Conservation (phyloP, 1,140 invertebrate genomes). For the Hylaeus anthracinus region DNA sequence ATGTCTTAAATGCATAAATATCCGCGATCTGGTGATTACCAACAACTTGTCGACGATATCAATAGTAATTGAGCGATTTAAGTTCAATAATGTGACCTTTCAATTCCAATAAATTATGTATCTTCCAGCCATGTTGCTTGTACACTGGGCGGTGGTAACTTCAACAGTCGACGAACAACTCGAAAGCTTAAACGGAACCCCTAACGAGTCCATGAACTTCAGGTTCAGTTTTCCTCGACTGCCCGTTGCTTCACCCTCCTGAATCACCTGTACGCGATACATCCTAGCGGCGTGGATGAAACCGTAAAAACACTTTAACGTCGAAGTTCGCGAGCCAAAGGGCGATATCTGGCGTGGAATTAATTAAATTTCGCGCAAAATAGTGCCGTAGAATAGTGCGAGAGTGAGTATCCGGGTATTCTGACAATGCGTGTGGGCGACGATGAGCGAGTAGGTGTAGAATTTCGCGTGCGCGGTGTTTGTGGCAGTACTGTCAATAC, state of each 20-base stretch:
- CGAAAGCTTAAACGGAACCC: not conserved
- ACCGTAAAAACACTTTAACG: too few species aligned
- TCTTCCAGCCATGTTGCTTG: not conserved
- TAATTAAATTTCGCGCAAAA: not conserved
- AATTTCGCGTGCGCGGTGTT: too few species aligned
- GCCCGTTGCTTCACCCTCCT: not conserved
- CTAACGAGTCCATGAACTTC: constrained; percentile 12
- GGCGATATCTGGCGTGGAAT: too few species aligned
- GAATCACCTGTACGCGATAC: not conserved
- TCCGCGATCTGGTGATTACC: too few species aligned
- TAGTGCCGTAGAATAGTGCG: not conserved
- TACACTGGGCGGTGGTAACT: not conserved
- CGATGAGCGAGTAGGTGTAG: not conserved
- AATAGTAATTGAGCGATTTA: not conserved
- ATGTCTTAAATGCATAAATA: too few species aligned
- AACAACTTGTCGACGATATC: too few species aligned
- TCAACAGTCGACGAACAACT: not conserved
- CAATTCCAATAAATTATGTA: not conserved
- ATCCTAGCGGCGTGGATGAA: not conserved
- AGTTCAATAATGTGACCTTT: not conserved
- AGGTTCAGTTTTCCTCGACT: not conserved
- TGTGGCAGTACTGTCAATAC: too few species aligned
- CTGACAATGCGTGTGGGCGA: not conserved
- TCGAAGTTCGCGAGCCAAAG: not conserved
- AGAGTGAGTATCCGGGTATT: too few species aligned